Evolutionary conservation across 23 tunicate genomes (phyloP).

Genomic region (Styela clava): DNA sequence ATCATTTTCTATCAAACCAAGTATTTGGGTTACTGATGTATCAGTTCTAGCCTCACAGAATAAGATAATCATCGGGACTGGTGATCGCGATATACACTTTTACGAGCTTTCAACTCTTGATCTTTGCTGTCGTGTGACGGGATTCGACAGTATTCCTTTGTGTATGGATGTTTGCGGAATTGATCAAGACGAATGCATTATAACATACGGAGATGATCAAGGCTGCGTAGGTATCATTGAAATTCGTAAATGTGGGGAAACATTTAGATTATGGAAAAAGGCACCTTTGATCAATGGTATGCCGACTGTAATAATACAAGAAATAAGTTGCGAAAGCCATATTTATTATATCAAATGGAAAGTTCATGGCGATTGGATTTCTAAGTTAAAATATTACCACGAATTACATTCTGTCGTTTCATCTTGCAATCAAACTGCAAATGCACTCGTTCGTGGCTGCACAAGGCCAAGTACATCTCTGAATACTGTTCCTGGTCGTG

Average conservation of each 20-base stretch:
- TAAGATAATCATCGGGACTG: slow-evolving; percentile 63
- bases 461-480: slow-evolving; percentile 66
- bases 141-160: slow-evolving; percentile 84
- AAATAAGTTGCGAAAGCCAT: slow-evolving; percentile 42
- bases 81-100: slow-evolving; percentile 82
- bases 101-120: slow-evolving; percentile 84
- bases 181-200: slow-evolving; percentile 46
- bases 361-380: slow-evolving; percentile 93
- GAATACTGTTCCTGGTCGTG: slow-evolving; percentile 1
- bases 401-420: slow-evolving; percentile 76
- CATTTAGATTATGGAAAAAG: slow-evolving; percentile 84
- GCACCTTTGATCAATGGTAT: slow-evolving; percentile 59
- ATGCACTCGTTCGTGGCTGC: slow-evolving; percentile 81
- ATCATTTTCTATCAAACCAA: slow-evolving; percentile 56
- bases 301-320: slow-evolving; percentile 80
- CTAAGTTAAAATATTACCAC: slow-evolving; percentile 69
- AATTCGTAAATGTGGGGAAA: slow-evolving; percentile 57
- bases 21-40: slow-evolving; percentile 86
- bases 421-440: slow-evolving; percentile 65
- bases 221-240: slow-evolving; percentile 72
- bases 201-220: slow-evolving; percentile 86
- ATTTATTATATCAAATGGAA: slow-evolving; percentile 79
- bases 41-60: slow-evolving; percentile 55
- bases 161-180: slow-evolving; percentile 45
- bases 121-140: slow-evolving; percentile 80